A percentile compares a stretch with the other conserved stretches of the same genome.
Evolutionary conservation across 1,140 invertebrate genomes (phyloP).

Genomic region (Atta colombica): DNA sequence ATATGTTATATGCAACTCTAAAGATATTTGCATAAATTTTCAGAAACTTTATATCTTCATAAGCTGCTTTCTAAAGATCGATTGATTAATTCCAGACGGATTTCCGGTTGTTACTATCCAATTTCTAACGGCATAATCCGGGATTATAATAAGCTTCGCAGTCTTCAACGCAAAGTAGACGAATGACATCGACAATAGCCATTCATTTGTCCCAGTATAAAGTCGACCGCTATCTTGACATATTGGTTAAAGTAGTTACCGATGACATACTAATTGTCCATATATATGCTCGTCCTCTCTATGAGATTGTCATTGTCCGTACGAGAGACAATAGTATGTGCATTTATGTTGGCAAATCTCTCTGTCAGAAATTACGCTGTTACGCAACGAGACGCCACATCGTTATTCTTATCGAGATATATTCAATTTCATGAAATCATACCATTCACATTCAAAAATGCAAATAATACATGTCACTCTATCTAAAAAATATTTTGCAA

Average conservation of each 20-base stretch:
- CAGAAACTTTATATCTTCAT: not conserved
- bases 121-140: slow-evolving; percentile 1
- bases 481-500: slow-evolving; percentile 22
- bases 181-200: slow-evolving; percentile 52
- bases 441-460: not conserved
- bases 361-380: not conserved
- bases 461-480: not conserved
- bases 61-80: not conserved
- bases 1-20: not conserved
- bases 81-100: slow-evolving; percentile 14
- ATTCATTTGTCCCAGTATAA: slow-evolving; percentile 67
- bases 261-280: slow-evolving; percentile 64
- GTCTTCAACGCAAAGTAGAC: slow-evolving; percentile 14
- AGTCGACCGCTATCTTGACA: slow-evolving; percentile 71
- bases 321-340: slow-evolving; percentile 11
- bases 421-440: not conserved
- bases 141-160: slow-evolving; percentile 2
- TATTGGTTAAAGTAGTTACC: slow-evolving; percentile 72
- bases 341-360: slow-evolving; percentile 22
- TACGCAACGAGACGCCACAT: slow-evolving; percentile 10
- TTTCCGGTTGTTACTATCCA: not conserved
- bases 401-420: slow-evolving; percentile 18
- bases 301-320: slow-evolving; percentile 18
- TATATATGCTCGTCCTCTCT: slow-evolving; percentile 37
- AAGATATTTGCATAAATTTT: not conserved